Conservation (phyloP, 1,140 invertebrate genomes). For the Schlechtendalia chinensis region DNA sequence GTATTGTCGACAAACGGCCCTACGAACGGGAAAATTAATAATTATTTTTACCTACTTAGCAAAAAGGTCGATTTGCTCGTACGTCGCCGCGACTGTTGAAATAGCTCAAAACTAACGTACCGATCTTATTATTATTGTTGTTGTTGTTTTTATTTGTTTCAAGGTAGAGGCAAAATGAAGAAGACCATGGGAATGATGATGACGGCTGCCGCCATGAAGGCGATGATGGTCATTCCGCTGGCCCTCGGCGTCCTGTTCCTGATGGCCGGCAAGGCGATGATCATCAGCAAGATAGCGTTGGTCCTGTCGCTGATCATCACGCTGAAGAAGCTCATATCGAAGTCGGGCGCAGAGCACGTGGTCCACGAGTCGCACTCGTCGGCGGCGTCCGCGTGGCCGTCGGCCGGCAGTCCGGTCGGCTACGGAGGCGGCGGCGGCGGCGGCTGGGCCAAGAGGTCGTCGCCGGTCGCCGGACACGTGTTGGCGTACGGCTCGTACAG, state of each 20-base stretch:
- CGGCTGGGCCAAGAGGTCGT: slow-evolving; percentile 62
- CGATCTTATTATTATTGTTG: no score
- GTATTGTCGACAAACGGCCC: no score
- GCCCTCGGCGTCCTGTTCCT: slow-evolving; percentile 71
- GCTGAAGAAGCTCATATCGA: slow-evolving; percentile 70
- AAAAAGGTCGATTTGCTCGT: no score
- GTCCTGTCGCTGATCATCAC: slow-evolving; percentile 74
- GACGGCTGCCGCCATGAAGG: slow-evolving; percentile 65
- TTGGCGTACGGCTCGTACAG: slow-evolving; percentile 73
- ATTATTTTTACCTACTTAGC: no score
- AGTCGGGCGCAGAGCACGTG: slow-evolving; percentile 52
- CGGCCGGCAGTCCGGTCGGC: slow-evolving; percentile 50
- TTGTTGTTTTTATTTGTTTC: slow-evolving; percentile 36
- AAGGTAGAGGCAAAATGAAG: slow-evolving; percentile 58
- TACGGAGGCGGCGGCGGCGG: slow-evolving; percentile 59
- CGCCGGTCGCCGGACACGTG: slow-evolving; percentile 60
- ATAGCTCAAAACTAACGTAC: no score
- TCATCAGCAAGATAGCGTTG: slow-evolving; percentile 73
- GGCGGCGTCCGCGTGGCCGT: slow-evolving; percentile 52
- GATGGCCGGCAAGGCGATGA: slow-evolving; percentile 71
- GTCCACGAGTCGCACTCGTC: slow-evolving; percentile 57
- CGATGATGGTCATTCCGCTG: slow-evolving; percentile 69
- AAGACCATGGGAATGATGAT: slow-evolving; percentile 63
- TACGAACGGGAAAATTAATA: no score
- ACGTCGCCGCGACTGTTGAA: no score